Evolutionary conservation across 2,113 vertebrate species (phyloP).

Genomic region (Pseudolaguvia tuberculata): DNA sequence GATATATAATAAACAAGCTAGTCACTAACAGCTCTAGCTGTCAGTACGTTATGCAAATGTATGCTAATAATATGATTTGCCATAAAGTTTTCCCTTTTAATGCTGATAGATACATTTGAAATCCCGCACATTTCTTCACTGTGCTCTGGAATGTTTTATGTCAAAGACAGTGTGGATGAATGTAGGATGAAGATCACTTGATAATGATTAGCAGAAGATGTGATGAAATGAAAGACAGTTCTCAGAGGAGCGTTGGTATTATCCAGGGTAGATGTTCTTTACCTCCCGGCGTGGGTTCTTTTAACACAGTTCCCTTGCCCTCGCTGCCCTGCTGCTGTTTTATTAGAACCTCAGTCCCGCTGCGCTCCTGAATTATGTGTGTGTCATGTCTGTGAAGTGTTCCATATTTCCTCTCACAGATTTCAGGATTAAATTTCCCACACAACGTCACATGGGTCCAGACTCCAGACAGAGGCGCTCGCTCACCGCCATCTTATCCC

Average conservation of each 20-base stretch:
- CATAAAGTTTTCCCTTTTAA: neutral
- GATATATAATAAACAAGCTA: neutral
- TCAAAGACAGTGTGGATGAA: neutral
- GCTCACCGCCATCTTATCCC: neutral
- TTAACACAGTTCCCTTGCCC: slow-evolving; percentile 16
- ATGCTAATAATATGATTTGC: neutral
- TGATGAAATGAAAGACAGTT: slow-evolving; percentile 13
- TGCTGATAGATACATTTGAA: neutral
- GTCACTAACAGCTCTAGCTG: neutral
- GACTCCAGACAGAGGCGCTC: neutral
- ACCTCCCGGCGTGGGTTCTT: slow-evolving; percentile 6
- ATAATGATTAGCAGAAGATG: neutral
- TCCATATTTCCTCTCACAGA: slow-evolving; percentile 48
- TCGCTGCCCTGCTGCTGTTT: slow-evolving; percentile 31
- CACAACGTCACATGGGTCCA: slow-evolving; percentile 7
- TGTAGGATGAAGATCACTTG: neutral
- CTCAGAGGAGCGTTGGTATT: neutral
- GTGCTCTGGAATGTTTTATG: neutral
- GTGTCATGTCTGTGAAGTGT: slow-evolving; percentile 51
- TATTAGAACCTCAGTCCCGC: slow-evolving; percentile 30
- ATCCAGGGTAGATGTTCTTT: neutral
- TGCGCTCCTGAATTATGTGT: slow-evolving; percentile 52
- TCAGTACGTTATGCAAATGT: slow-evolving; percentile 7
- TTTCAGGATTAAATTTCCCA: slow-evolving; percentile 48
- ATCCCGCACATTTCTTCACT: neutral